phyloP scores from a whole-genome alignment of 2,797 vertebrate species.

The Acanthopagrus latus region DNA sequence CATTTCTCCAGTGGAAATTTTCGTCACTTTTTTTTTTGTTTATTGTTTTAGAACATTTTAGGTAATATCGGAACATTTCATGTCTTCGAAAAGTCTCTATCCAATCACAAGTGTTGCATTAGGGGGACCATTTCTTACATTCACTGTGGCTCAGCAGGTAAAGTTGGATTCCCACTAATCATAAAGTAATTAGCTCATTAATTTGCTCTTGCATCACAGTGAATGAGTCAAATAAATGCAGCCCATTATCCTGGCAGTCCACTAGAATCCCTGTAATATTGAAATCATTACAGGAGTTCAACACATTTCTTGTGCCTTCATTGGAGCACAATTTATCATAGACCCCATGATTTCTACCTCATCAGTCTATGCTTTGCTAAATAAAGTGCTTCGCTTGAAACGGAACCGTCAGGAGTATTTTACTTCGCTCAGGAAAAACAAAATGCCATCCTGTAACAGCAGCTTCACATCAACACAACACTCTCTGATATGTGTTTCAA shows the following conservation, averaged over 20 bases:
- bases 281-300: not conserved
- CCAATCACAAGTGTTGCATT: not conserved
- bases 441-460: conserved; percentile 1
- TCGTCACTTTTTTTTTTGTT: not conserved
- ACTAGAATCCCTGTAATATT: not conserved
- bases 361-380: not conserved
- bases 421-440: conserved; percentile 12
- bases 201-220: not conserved
- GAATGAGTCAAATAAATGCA: not conserved
- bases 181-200: not conserved
- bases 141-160: not conserved
- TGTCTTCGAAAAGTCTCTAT: not conserved
- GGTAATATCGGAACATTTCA: not conserved
- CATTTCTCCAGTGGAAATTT: too few relatives aligned
- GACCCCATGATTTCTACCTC: too few relatives aligned
- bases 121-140: not conserved
- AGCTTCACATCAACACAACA: not conserved
- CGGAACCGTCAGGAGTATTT: not conserved
- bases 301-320: not conserved
- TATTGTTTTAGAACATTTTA: not conserved
- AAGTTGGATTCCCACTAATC: not conserved
- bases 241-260: not conserved
- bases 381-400: conserved; percentile 1
- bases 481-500: conserved; percentile 32
- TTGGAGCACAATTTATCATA: not conserved